A percentile compares a stretch with the other conserved stretches of the same genome.
Evolutionary conservation across 2,797 vertebrate species (phyloP).

Genomic region (Ficedula albicollis): DNA sequence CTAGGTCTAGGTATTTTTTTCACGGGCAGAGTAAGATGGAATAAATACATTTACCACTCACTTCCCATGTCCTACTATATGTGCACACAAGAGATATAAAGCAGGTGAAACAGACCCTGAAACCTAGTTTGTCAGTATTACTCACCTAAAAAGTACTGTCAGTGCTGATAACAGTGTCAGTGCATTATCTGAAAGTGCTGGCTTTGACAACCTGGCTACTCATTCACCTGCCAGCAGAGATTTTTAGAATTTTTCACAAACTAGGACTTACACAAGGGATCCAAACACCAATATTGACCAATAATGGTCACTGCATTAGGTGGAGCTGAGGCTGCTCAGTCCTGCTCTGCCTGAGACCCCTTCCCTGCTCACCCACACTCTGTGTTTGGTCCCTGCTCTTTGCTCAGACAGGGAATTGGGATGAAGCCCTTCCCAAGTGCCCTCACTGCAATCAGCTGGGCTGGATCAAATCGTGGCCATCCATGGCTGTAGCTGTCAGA

Average conservation of each 20-base stretch:
- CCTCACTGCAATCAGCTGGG: neutral
- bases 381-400: neutral
- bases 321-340: neutral
- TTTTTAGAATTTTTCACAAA: neutral
- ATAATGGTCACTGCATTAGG: neutral
- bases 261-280: neutral
- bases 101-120: neutral
- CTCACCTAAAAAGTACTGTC: neutral
- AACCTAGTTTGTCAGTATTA: neutral
- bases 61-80: neutral
- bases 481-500: accelerated
- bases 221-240: neutral
- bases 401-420: neutral
- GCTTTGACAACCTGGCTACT: neutral
- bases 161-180: neutral
- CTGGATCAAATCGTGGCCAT: neutral
- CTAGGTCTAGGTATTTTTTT: neutral
- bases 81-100: neutral
- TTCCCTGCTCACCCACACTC: neutral
- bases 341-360: neutral
- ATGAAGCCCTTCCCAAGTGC: neutral
- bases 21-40: neutral
- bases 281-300: neutral
- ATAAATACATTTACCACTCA: neutral
- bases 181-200: neutral